These are phyloP conservation scores for Atta cephalotes DNA, from an alignment of 1,140 invertebrate species.

Conservation along the genomic window DNA sequence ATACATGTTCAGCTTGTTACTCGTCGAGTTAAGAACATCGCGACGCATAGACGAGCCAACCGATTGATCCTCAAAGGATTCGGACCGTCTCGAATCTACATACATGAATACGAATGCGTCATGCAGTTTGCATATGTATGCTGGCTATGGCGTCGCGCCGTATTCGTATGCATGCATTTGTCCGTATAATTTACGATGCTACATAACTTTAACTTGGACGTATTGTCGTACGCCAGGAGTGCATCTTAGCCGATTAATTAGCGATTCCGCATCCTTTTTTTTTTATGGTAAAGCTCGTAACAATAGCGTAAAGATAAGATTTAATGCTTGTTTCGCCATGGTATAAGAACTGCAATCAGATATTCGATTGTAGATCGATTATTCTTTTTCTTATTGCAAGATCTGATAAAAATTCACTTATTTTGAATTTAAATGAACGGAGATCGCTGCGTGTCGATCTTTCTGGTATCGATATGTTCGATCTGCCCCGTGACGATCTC, in stretches of 20 bases:
- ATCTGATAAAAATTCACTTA: not conserved
- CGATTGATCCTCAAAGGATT: conserved; percentile 71
- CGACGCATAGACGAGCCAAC: conserved; percentile 36
- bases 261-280: not conserved
- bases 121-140: conserved; percentile 73
- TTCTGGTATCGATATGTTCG: not conserved
- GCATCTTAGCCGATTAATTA: conserved; percentile 35
- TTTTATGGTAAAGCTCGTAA: not conserved
- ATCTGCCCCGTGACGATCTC: not conserved
- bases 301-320: not conserved
- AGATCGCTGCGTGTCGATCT: not conserved
- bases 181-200: conserved; percentile 67
- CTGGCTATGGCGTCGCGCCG: conserved; percentile 19
- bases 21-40: conserved; percentile 45
- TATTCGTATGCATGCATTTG: conserved; percentile 47
- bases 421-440: not conserved
- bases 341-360: not conserved
- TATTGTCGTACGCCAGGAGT: not conserved
- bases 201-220: not conserved
- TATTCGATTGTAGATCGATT: not conserved
- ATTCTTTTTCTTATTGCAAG: not conserved
- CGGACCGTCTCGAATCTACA: conserved; percentile 70
- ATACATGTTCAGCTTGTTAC: conserved; percentile 35
- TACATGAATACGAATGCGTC: conserved; percentile 74
- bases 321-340: not conserved